These are phyloP conservation scores for Galbula dea DNA, from an alignment of 2,113 vertebrate species.

Conservation along the genomic window DNA sequence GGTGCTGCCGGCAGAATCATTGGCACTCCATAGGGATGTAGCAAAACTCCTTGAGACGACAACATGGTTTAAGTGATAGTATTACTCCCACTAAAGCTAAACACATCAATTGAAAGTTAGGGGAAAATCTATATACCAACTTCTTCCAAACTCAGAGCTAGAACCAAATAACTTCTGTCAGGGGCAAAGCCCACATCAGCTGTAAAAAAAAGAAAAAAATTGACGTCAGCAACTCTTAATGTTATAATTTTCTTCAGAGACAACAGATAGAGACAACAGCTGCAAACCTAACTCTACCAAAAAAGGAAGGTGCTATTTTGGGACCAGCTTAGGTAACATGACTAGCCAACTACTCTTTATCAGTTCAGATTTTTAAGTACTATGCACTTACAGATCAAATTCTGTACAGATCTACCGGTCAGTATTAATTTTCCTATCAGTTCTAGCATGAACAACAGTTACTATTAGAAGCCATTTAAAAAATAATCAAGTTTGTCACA, in stretches of 20 bases:
- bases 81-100: slow-evolving; percentile 68
- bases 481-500: not conserved
- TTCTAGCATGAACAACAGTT: slow-evolving; percentile 5
- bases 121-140: slow-evolving; percentile 70
- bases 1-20: slow-evolving; percentile 73
- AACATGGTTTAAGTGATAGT: slow-evolving; percentile 70
- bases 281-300: slow-evolving; percentile 67
- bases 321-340: slow-evolving; percentile 72
- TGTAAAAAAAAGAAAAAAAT: slow-evolving; percentile 67
- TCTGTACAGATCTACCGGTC: not conserved
- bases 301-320: slow-evolving; percentile 78
- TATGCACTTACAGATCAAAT: not conserved
- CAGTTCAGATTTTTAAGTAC: slow-evolving; percentile 62
- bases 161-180: slow-evolving; percentile 70
- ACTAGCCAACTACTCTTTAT: slow-evolving; percentile 68
- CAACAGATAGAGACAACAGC: slow-evolving; percentile 72
- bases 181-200: slow-evolving; percentile 69
- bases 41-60: slow-evolving; percentile 76
- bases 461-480: not conserved
- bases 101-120: slow-evolving; percentile 73
- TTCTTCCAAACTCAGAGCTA: slow-evolving; percentile 74
- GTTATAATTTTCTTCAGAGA: slow-evolving; percentile 76
- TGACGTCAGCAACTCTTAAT: slow-evolving; percentile 72
- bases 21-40: slow-evolving; percentile 73
- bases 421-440: not conserved